Percentiles rank a stretch among this genome's conserved stretches.
Conservation (phyloP, 2,797 vertebrate genomes). For the Xerus rutilus region DNA sequence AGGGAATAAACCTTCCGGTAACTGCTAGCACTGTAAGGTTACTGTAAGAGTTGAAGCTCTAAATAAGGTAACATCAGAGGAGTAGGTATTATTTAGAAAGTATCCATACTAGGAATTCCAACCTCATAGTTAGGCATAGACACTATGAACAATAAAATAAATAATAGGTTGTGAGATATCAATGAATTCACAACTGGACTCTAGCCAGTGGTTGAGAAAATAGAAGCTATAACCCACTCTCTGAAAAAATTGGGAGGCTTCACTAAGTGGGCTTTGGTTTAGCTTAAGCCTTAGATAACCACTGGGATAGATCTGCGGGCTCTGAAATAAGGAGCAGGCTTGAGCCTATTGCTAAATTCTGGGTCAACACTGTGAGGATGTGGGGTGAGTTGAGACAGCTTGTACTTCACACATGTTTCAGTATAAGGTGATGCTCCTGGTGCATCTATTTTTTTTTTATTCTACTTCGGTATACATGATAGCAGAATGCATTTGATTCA, state of each 20-base stretch:
- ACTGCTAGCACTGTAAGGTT: neutral
- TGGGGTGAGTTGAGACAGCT: no score
- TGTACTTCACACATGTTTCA: neutral
- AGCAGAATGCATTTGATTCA: no score
- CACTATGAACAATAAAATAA: neutral
- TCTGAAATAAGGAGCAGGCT: neutral
- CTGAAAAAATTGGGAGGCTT: neutral
- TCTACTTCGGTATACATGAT: no score
- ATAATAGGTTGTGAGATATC: neutral
- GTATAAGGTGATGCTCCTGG: neutral
- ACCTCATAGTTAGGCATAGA: neutral
- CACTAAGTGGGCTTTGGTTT: neutral
- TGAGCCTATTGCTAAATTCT: neutral
- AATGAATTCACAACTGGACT: neutral
- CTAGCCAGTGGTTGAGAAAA: neutral
- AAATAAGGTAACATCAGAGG: neutral
- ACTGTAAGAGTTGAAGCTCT: neutral
- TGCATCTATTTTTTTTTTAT: no score
- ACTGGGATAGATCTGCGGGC: neutral
- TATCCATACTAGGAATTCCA: neutral
- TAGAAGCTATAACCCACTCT: neutral
- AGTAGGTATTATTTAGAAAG: neutral
- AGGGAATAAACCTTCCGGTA: neutral
- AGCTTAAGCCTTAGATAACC: neutral
- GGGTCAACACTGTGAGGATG: neutral